Evolutionary conservation across 1,140 invertebrate species (phyloP), one percentile per base, ranked within the genome.

Genomic region (Drosophila obscura): DNA sequence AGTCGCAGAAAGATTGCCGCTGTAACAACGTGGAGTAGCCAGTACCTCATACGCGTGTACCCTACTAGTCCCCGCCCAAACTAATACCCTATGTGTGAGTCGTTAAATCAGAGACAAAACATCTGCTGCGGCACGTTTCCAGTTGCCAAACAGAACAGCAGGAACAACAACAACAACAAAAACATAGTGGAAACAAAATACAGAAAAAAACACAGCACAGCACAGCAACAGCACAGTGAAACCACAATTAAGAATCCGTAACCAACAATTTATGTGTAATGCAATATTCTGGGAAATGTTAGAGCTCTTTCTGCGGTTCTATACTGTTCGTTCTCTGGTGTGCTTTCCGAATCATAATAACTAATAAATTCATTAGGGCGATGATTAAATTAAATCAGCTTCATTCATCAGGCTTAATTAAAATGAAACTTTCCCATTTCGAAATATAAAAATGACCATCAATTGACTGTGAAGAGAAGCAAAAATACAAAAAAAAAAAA

Each of bases 381-480:
- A 80, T 76, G 73, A 83, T 88, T 88, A 89, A 88, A 88, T 88
- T 88, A 88, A 88, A 88, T 88, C 83, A 88, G 83, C 79, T 80
- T 88, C 80, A 88, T 68, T 88, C 80, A 88, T 68, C 72, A 88
- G 68, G 68, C 76, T 88, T 88, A 88, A 88, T 88, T 88, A 88
- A 88, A 80, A 83, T 73, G 76, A 77, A 88, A 82, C 83, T 89
- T 83, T 83, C 73, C 83, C 73, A 87, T 87, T 82, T 72, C 46
- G 62, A 45, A 57, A 45, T 11, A 45, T 57, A 65, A 77, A 78
- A 83, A 80, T 64, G 58, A 87, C 80, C 73, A 49, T 73, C 83
- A 87, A 89, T 88, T 88, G 83, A 83, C 73, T 88, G 84, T 67
- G 81, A 84, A 74, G 55, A 60, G 50, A 61, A 39, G 24, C 24